Evolutionary conservation across 2,888 invertebrate species (phyloP).

Genomic region (Zele albiditarsus): DNA sequence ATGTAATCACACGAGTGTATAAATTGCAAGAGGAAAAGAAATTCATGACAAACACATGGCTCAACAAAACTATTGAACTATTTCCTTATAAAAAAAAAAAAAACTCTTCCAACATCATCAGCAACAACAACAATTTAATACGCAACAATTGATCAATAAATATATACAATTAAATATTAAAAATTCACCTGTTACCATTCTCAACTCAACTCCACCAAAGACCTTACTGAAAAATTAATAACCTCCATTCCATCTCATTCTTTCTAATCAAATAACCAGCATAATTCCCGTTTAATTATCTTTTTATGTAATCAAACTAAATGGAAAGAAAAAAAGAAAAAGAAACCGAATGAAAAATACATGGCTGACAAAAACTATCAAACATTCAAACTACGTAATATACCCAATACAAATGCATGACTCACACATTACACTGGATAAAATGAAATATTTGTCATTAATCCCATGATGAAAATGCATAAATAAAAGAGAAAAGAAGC

Average conservation of each 20-base stretch:
- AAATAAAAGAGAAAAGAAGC: not conserved
- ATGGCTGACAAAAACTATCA: not conserved
- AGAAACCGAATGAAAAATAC: not conserved
- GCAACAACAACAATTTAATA: no score
- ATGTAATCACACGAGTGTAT: not conserved
- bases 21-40: not conserved
- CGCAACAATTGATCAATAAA: no score
- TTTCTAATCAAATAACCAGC: no score
- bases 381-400: not conserved
- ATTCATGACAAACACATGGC: not conserved
- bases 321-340: no score
- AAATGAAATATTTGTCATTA: no score
- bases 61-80: not conserved
- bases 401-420: not conserved
- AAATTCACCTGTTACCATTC: conserved; percentile 4
- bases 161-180: no score
- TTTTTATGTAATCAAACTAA: no score
- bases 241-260: not conserved
- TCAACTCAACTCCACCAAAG: not conserved
- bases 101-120: no score
- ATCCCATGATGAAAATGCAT: not conserved
- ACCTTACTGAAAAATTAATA: not conserved
- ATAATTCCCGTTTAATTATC: no score
- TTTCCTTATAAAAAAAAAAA: no score
- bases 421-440: not conserved